Evolutionary conservation across 1,140 invertebrate genomes (phyloP), one percentile per base, ranked within the genome.

Genomic region (Octopus sinensis): DNA sequence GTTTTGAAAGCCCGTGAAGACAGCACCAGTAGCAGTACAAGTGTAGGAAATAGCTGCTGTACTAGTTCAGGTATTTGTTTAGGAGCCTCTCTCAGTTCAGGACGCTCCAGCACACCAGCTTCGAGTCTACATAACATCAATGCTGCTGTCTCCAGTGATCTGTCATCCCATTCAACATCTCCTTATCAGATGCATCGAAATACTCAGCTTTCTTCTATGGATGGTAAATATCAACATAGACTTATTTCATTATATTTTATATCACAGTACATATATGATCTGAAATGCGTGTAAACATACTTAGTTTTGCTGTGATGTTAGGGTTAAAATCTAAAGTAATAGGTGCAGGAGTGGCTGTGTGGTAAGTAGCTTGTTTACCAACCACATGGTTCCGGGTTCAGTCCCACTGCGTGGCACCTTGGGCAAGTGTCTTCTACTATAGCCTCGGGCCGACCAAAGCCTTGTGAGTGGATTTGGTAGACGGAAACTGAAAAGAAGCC

Each of bases 1-100:
- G 78, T 84, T 5, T 53, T 84, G n/a, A 83, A 79, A 53, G 76
- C 84, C 52, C 23, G 84, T 62, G 84, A 84, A n/a, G 84, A 83
- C 10, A 80, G 62, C 52, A 43, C 75, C 10, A n/a, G 43, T 23
- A 17, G 23, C 6, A 53, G 43, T 12, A 43, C 51, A 23, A 17
- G 68, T 73, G 13, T 23, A n/a, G 68, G 68, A 9, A 73, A 23
- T 73, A 23, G 68, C 5, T 53, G 9, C 30, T 9, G 1, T 78
- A 9, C 76, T 80, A 54, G 43, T 12, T 5, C 79, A 12, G 23
- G 54, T 5, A 54, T 68, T 54, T 53, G 9, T 2, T 6, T 6
- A 79, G 51, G 43, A 52, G 6, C 6, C 52, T 17, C 54, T 53
- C 12, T n/a, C 54, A 30, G n/a, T 68, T 6, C 79, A 83, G 13